These are phyloP conservation scores for Rhincodon typus DNA, from an alignment of 2,797 vertebrate species.

Conservation along the genomic window DNA sequence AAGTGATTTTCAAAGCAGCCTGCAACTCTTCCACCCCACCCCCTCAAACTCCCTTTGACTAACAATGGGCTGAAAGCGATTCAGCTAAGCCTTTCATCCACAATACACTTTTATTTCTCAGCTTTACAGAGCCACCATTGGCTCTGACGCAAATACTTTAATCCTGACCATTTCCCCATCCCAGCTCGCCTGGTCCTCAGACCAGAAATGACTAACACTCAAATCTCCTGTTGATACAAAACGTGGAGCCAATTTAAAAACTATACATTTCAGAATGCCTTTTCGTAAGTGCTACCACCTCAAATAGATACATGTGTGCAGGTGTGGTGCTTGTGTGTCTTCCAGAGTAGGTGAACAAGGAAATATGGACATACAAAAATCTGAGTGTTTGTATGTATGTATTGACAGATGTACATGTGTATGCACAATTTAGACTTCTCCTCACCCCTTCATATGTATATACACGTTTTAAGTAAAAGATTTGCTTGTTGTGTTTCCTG, in stretches of 20 bases:
- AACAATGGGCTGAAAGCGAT: slow-evolving; percentile 98
- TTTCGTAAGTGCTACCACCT: slow-evolving; percentile 64
- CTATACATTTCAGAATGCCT: slow-evolving; percentile 63
- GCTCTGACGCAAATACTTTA: slow-evolving; percentile 48
- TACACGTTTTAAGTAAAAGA: background rate
- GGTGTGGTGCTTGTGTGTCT: background rate
- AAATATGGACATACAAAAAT: background rate
- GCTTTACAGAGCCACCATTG: slow-evolving; percentile 62
- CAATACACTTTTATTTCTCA: slow-evolving; percentile 83
- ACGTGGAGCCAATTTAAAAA: slow-evolving; percentile 67
- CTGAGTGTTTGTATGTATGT: background rate
- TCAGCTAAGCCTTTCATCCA: slow-evolving; percentile 92
- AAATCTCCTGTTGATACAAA: slow-evolving; percentile 72
- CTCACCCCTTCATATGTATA: no score
- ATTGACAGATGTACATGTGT: background rate
- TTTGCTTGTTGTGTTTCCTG: background rate
- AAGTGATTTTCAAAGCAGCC: slow-evolving; percentile 95
- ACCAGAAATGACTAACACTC: slow-evolving; percentile 72
- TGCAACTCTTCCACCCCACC: slow-evolving; percentile 61
- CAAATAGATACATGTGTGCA: background rate
- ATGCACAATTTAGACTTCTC: background rate
- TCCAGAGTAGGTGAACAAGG: rapidly evolving
- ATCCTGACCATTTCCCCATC: slow-evolving; percentile 64
- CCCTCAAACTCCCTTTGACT: slow-evolving; percentile 78
- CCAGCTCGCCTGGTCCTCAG: slow-evolving; percentile 62